Evolutionary conservation across 2,113 vertebrate genomes (phyloP).

Genomic region (Stictonetta naevosa): DNA sequence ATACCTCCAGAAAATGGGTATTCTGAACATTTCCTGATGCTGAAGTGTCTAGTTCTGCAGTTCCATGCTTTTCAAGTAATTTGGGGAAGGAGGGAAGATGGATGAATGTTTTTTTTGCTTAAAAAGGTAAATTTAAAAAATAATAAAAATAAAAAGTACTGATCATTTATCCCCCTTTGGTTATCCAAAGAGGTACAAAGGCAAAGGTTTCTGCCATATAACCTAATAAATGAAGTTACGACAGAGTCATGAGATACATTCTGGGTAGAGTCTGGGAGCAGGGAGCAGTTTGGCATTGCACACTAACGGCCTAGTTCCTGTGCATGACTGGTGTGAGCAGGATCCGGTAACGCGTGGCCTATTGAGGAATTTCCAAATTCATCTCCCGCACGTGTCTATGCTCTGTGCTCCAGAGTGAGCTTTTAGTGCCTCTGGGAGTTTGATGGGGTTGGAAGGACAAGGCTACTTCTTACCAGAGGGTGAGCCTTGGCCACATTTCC

Average conservation of each 20-base stretch:
- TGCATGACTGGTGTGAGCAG: accelerated
- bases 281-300: background rate
- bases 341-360: too few species aligned
- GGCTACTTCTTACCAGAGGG: background rate
- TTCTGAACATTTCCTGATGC: background rate
- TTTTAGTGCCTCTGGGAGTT: background rate
- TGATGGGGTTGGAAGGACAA: background rate
- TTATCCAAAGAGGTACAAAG: background rate
- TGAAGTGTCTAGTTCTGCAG: background rate
- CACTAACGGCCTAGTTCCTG: too few species aligned
- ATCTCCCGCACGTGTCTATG: background rate
- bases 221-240: background rate
- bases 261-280: background rate
- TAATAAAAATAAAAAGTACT: too few species aligned
- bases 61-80: background rate
- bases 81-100: background rate
- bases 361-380: background rate
- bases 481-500: too few species aligned
- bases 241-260: background rate
- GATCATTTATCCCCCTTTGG: background rate
- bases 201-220: background rate
- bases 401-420: background rate
- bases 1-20: background rate
- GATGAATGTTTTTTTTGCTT: background rate
- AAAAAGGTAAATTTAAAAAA: background rate